A percentile compares a stretch with the other conserved stretches of the same genome.
These are phyloP conservation scores for Globodera ellingtonae DNA, from an alignment of 1,140 invertebrate species.

Conservation along the genomic window DNA sequence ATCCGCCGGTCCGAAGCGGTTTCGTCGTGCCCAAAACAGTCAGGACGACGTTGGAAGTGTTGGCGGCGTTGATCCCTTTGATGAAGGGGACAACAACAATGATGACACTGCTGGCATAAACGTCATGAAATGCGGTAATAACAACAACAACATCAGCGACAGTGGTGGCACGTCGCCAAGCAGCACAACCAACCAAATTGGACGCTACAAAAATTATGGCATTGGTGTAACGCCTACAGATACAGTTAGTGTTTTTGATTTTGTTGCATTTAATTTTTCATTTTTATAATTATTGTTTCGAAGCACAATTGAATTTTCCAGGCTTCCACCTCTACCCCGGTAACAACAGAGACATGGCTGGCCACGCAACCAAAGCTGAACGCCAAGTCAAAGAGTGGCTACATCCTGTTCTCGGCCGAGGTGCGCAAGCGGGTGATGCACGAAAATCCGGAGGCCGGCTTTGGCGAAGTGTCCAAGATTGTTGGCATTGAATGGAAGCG, in stretches of 20 bases:
- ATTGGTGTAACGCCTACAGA: background rate
- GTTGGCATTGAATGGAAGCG: constrained; percentile 96
- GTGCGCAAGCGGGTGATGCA: constrained; percentile 81
- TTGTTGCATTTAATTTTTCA: background rate
- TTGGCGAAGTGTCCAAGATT: constrained; percentile 95
- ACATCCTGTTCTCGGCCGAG: constrained; percentile 97
- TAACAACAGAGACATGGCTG: constrained; percentile 43
- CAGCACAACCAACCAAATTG: background rate
- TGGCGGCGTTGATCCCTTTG: too few relatives aligned
- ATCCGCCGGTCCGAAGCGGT: too few relatives aligned
- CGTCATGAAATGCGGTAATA: too few relatives aligned
- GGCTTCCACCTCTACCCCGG: background rate
- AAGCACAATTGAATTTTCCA: background rate
- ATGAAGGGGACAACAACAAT: too few relatives aligned
- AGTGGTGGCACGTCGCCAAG: too few relatives aligned
- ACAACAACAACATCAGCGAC: too few relatives aligned
- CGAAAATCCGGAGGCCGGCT: constrained; percentile 88
- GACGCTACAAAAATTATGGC: background rate
- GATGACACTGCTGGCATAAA: too few relatives aligned
- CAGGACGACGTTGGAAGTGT: too few relatives aligned
- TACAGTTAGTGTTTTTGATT: background rate
- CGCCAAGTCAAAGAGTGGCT: constrained; percentile 79
- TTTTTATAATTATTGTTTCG: background rate
- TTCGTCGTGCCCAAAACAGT: too few relatives aligned
- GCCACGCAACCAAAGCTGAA: constrained; percentile 65